Evolutionary conservation across 2,797 vertebrate species (phyloP).

Genomic region (Meriones psammophilus): DNA sequence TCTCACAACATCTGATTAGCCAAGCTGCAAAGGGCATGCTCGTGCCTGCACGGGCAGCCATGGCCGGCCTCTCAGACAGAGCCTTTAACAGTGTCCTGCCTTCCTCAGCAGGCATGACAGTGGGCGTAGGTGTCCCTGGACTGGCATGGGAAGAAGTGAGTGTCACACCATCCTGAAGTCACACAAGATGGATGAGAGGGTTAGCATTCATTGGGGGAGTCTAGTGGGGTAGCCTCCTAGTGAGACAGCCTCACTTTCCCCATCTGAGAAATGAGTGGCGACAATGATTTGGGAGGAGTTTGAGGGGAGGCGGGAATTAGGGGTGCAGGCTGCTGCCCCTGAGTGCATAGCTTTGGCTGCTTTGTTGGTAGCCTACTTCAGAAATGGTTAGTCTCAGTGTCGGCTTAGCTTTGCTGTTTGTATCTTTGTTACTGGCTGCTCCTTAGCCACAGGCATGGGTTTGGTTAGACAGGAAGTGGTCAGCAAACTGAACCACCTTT

Average conservation of each 20-base stretch:
- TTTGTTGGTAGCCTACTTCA: not conserved
- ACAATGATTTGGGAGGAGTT: not conserved
- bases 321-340: not conserved
- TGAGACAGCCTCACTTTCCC: not conserved
- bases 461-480: not conserved
- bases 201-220: not conserved
- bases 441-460: not conserved
- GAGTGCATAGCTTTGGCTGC: not conserved
- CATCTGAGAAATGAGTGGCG: not conserved
- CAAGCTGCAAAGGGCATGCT: too few species aligned
- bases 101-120: accelerated
- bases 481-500: not conserved
- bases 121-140: accelerated
- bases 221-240: not conserved
- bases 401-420: not conserved
- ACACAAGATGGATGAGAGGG: too few species aligned
- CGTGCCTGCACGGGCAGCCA: not conserved
- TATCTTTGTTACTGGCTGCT: not conserved
- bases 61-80: not conserved
- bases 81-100: not conserved
- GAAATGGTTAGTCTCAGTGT: not conserved
- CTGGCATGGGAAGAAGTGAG: not conserved
- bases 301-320: not conserved
- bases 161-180: not conserved
- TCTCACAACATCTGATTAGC: not conserved